These are phyloP conservation scores for Sceliomorpha sp. DNA, from an alignment of 2,888 invertebrate species.

Conservation along the genomic window DNA sequence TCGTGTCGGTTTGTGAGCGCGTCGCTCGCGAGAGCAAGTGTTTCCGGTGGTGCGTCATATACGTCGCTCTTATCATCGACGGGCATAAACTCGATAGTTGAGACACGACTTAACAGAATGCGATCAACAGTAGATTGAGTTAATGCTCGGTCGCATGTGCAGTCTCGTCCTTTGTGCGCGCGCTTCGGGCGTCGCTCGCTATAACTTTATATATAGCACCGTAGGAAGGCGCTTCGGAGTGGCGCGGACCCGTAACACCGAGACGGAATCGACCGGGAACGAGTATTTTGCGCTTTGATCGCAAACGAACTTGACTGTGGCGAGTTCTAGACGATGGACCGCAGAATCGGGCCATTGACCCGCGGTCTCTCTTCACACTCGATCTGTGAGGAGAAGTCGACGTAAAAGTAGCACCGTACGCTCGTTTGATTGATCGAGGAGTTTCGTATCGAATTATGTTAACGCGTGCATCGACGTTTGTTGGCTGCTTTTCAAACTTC, in stretches of 20 bases:
- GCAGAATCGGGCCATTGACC: slow-evolving; percentile 18
- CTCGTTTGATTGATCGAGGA: background rate
- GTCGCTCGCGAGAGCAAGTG: slow-evolving; percentile 13
- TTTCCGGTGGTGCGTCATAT: slow-evolving; percentile 31
- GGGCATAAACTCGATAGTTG: slow-evolving; percentile 15
- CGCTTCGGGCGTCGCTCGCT: slow-evolving; percentile 44
- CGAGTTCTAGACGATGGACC: background rate
- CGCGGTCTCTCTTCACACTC: slow-evolving; percentile 5
- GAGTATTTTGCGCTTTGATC: slow-evolving; percentile 47
- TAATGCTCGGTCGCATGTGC: slow-evolving; percentile 32
- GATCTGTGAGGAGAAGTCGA: too few species aligned
- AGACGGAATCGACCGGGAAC: slow-evolving; percentile 26
- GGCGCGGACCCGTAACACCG: slow-evolving; percentile 19
- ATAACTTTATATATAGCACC: slow-evolving; percentile 60
- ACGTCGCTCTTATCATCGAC: slow-evolving; percentile 15
- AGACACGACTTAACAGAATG: slow-evolving; percentile 16
- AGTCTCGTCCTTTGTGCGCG: slow-evolving; percentile 50
- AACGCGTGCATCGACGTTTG: too few species aligned
- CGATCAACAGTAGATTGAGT: slow-evolving; percentile 38
- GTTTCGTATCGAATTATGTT: too few species aligned
- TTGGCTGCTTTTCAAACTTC: too few species aligned
- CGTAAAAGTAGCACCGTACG: background rate
- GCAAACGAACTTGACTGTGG: slow-evolving; percentile 18
- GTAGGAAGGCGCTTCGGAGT: slow-evolving; percentile 36
- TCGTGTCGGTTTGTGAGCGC: background rate